A percentile compares a stretch with the other conserved stretches of the same genome.
phyloP scores from a whole-genome alignment of 2,113 vertebrate species.

The Hiodon alosoides region DNA sequence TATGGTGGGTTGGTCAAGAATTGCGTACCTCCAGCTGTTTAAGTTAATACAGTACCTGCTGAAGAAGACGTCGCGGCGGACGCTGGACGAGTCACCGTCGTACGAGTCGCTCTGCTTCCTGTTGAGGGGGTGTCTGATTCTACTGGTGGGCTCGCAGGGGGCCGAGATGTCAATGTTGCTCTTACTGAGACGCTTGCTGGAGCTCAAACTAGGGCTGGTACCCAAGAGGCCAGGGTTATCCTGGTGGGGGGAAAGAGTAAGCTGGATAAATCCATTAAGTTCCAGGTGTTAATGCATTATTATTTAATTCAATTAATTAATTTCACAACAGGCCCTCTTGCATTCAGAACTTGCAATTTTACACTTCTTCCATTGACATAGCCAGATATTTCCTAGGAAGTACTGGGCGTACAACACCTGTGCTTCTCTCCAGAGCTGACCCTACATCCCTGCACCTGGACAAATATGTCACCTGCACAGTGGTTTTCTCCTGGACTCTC shows the following conservation, averaged over 20 bases:
- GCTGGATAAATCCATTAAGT: background rate
- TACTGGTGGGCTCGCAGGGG: constrained; percentile 52
- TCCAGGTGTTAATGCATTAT: background rate
- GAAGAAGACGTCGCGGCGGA: constrained; percentile 67
- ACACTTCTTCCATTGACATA: no score
- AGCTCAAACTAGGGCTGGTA: constrained; percentile 50
- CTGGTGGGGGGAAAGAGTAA: constrained; percentile 45
- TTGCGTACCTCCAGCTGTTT: background rate
- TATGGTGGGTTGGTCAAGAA: background rate
- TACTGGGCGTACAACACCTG: no score
- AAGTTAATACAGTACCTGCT: constrained; percentile 17
- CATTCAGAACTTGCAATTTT: no score
- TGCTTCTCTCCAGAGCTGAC: no score
- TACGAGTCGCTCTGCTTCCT: constrained; percentile 76
- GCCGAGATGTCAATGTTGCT: constrained; percentile 71
- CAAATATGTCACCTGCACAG: no score
- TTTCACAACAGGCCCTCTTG: no score
- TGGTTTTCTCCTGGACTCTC: background rate
- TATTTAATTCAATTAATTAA: no score
- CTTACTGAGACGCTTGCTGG: constrained; percentile 73
- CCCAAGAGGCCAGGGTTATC: constrained; percentile 53
- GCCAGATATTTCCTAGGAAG: no score
- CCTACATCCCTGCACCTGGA: no score
- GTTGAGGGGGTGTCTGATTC: constrained; percentile 45
- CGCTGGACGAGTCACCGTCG: constrained; percentile 61